Base-by-base conservation (phyloP, 2,888 invertebrate species). In the Euzophera pinguis region DNA sequence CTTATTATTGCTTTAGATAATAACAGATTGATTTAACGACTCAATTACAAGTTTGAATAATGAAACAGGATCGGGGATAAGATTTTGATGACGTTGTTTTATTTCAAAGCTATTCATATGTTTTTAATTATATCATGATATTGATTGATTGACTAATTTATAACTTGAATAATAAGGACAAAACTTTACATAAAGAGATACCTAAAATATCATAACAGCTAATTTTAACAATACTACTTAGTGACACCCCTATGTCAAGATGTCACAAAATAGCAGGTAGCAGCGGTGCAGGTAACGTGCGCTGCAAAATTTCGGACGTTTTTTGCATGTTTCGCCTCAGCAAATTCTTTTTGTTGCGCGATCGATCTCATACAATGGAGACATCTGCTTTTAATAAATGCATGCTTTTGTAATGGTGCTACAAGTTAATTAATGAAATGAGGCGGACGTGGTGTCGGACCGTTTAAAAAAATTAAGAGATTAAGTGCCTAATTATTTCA, bases 201-300 rank as follows among this genome's bases (percentile, higher is more conserved):
- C n/a, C n/a, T 22, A 22, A 22, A 22, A 22, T 5, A 22, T 22
- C 22, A 16, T 13, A 12, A 14, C 8, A 0, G 34, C 13, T 13
- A 53, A 53, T 35, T 34, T 41, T 10, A 27, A 37, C 22, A 3
- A 42, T 35, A 9, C 13, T n/a, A 42, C 8, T 16, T 13, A 42
- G 75, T 64, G 70, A 57, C 85, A 86, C 57, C 89, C 89, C 87
- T 89, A 77, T 59, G 70, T 79, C 78, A 82, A 87, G 87, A 85
- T 82, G 84, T 84, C 81, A 85, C 81, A 85, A 85, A 85, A 80
- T 87, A 88, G 87, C 88, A 88, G 87, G 87, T 87, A 89, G 81
- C 67, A 75, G 70, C 67, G 75, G 69, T 74, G 78, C 79, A 76
- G 73, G 73, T 72, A 79, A 80, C 81, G 75, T 78, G 76, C 77